A percentile compares a stretch with the other conserved stretches of the same genome.
phyloP scores from a whole-genome alignment of 2,797 vertebrate genomes.

The Phataginus tetradactyla region DNA sequence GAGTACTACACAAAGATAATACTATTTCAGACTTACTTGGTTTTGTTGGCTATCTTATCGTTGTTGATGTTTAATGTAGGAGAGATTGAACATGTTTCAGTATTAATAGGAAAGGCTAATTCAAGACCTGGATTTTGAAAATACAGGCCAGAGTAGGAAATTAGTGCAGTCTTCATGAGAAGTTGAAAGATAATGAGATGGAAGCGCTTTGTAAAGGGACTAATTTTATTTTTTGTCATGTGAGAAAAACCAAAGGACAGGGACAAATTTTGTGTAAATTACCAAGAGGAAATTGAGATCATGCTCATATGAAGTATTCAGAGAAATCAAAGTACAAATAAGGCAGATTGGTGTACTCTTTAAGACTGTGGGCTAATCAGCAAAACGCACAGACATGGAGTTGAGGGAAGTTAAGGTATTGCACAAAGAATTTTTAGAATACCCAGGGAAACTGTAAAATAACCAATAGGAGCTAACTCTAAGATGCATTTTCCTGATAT shows the following conservation, averaged over 20 bases:
- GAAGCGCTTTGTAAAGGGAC: neutral
- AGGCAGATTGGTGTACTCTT: neutral
- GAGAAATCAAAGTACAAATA: neutral
- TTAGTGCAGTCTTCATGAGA: neutral
- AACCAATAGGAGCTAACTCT: neutral
- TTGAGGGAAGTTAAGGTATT: fast-evolving
- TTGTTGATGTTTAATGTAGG: neutral
- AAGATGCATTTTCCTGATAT: neutral
- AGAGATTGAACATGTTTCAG: neutral
- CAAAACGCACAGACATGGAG: neutral
- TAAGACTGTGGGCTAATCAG: neutral
- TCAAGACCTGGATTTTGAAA: neutral
- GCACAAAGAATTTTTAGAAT: neutral
- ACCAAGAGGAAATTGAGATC: neutral
- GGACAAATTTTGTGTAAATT: neutral
- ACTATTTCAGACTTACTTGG: neutral
- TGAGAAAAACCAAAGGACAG: neutral
- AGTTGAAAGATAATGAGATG: neutral
- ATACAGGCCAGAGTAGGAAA: neutral
- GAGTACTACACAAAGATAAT: neutral
- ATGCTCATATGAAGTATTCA: neutral
- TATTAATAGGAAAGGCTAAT: neutral
- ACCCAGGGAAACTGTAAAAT: neutral
- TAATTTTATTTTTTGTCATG: neutral
- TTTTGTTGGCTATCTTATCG: neutral